These are phyloP conservation scores for Drosophila suzukii DNA, from an alignment of 1,140 invertebrate species.

Conservation along the genomic window DNA sequence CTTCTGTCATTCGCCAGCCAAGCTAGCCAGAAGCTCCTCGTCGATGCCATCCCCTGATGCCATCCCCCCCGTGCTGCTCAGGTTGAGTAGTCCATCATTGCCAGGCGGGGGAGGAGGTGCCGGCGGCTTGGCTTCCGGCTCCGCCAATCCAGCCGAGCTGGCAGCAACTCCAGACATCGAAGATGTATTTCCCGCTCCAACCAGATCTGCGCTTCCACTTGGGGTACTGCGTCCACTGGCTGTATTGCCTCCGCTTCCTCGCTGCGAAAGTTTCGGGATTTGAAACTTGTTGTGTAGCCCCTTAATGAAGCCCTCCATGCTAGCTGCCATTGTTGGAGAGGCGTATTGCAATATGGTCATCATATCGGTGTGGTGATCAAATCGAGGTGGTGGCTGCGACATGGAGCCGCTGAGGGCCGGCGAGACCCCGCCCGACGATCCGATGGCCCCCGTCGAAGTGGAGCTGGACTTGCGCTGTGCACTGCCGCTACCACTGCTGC, in stretches of 20 bases:
- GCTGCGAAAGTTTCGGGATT: conserved; percentile 91
- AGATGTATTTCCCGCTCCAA: conserved; percentile 5
- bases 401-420: conserved; percentile 58
- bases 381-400: conserved; percentile 63
- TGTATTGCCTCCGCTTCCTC: conserved; percentile 21
- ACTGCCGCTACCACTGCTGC: conserved; percentile 18
- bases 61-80: conserved; percentile 18
- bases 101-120: conserved; percentile 11
- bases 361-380: conserved; percentile 79
- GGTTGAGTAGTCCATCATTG: conserved; percentile 43
- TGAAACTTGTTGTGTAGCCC: conserved; percentile 93
- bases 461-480: conserved; percentile 48
- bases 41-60: conserved; percentile 59
- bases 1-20: conserved; percentile 65
- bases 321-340: conserved; percentile 81
- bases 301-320: conserved; percentile 90
- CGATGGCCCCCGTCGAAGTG: conserved; percentile 15
- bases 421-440: conserved; percentile 54
- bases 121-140: conserved; percentile 22
- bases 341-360: conserved; percentile 82
- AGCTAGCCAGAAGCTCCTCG: conserved; percentile 68
- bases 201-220: conserved; percentile 7
- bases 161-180: conserved; percentile 10
- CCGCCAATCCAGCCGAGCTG: conserved; percentile 3
- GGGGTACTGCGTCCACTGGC: conserved; percentile 30